A percentile compares a stretch with the other conserved stretches of the same genome.
phyloP scores from a whole-genome alignment of 2,113 vertebrate genomes.

The Psammodynastes pulverulentus region DNA sequence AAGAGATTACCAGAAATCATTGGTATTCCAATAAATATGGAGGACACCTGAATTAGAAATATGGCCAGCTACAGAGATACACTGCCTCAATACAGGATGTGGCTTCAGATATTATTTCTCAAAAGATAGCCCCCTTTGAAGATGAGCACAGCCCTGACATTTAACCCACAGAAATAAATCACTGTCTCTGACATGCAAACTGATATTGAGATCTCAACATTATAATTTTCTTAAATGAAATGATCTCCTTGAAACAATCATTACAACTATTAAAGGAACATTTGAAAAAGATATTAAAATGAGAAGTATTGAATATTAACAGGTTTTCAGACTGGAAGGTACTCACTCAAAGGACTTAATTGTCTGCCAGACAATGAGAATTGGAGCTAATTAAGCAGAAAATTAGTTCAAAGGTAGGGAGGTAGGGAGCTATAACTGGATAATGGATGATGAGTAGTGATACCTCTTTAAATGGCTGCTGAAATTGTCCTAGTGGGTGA shows the following conservation, averaged over 20 bases:
- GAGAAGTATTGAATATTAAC: slow-evolving; percentile 45
- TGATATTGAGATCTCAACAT: slow-evolving; percentile 14
- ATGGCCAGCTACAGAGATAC: neutral
- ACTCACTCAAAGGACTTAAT: slow-evolving; percentile 42
- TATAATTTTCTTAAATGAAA: slow-evolving; percentile 28
- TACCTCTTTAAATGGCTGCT: slow-evolving; percentile 18
- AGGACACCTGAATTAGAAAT: neutral
- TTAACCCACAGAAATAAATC: neutral
- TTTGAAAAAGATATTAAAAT: slow-evolving; percentile 47
- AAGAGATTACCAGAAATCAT: neutral
- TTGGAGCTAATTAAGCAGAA: slow-evolving; percentile 49
- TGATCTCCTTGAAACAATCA: slow-evolving; percentile 31
- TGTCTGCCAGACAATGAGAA: slow-evolving; percentile 34
- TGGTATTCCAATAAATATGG: neutral
- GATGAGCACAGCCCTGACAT: neutral
- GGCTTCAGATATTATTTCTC: neutral
- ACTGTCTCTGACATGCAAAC: neutral
- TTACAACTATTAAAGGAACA: slow-evolving; percentile 28
- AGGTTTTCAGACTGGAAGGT: slow-evolving; percentile 44
- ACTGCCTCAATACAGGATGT: neutral
- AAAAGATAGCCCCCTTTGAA: neutral
- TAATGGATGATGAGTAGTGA: neutral
- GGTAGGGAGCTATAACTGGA: slow-evolving; percentile 8
- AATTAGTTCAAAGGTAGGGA: slow-evolving; percentile 45
- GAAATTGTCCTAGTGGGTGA: slow-evolving; percentile 6